Base-by-base conservation (phyloP, 2,797 vertebrate genomes). In the Enteromius radiatus region DNA sequence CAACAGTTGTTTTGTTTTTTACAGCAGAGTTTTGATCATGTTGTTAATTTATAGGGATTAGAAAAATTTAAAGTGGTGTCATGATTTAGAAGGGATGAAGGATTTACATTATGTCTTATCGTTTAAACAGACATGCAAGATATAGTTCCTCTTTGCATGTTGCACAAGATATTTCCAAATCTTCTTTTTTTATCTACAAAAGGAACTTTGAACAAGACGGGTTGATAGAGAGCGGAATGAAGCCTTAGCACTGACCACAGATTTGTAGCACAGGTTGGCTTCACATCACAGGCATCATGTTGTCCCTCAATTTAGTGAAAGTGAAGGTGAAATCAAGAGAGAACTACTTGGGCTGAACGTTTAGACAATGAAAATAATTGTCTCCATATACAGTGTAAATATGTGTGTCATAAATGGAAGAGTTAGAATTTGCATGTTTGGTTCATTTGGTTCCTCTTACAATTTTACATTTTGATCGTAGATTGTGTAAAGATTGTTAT, bases 101-200 rank as follows among this genome's bases (percentile, higher is more conserved):
- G 17, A 38, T 21, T 70, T 70, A 1, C 43, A 73, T 14, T 15
- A 1, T 4, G 5, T 23, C 21, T 14, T 74, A 54, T 52, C 17
- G 0, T n/a, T 74, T 8, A 33, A 3, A 36, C 19, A n/a, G 19
- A n/a, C 47, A 36, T 31, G 17, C 5, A 45, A n/a, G 21, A 47
- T 31, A 17, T 47, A 64, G n/a, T 68, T 26, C 36, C 36, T 3
- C 49, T 59, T 43, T 59, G 19, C 15, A 56, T 4, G 19, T 80
- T 45, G 12, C 52, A 2, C 11, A 71, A 70, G 33, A 56, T 70
- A 43, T n/a, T 45, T 59, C 59, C 28, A 63, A 3, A 63, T 80
- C 38, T 36, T 80, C 4, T 21, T 45, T 80, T 81, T n/a, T 64
- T 28, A 36, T 80, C 33, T 28, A 52, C 8, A 49, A 65, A 45